phyloP scores from a whole-genome alignment of 1,140 invertebrate species.

The Galleria mellonella region DNA sequence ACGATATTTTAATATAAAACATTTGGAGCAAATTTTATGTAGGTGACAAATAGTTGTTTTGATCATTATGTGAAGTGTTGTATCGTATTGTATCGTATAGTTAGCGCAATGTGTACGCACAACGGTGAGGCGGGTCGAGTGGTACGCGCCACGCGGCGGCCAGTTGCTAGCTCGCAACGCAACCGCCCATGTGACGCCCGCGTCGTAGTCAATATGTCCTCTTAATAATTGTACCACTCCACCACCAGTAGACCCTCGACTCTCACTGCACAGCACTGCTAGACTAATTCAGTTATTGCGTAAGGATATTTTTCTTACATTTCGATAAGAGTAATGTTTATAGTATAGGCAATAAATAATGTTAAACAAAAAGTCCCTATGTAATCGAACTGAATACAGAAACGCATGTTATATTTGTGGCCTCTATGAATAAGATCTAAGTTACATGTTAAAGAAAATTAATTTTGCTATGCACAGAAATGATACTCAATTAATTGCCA shows the following conservation, averaged over 20 bases:
- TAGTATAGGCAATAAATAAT: constrained; percentile 70
- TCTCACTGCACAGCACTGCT: constrained; percentile 70
- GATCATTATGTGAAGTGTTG: constrained; percentile 71
- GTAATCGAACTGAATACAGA: constrained; percentile 73
- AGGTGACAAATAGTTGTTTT: constrained; percentile 71
- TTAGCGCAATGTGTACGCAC: constrained; percentile 69
- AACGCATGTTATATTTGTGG: constrained; percentile 74
- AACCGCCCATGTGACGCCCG: no score
- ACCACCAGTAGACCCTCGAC: constrained; percentile 33
- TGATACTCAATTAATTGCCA: constrained; percentile 74
- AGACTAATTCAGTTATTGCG: constrained; percentile 68
- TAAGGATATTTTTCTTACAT: constrained; percentile 73
- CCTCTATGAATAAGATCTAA: constrained; percentile 74
- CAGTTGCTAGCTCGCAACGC: background rate
- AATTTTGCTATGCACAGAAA: constrained; percentile 74
- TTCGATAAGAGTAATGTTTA: constrained; percentile 65
- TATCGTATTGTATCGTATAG: constrained; percentile 48
- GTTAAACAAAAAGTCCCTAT: constrained; percentile 72
- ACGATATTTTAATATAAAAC: constrained; percentile 70
- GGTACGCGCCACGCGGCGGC: constrained; percentile 4
- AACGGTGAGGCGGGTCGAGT: constrained; percentile 37
- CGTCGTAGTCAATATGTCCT: background rate
- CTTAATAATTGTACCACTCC: constrained; percentile 2
- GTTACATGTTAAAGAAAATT: constrained; percentile 72
- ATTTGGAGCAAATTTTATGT: constrained; percentile 74